Evolutionary conservation across 2,797 vertebrate genomes (phyloP).

Genomic region (Scyliorhinus canicula): DNA sequence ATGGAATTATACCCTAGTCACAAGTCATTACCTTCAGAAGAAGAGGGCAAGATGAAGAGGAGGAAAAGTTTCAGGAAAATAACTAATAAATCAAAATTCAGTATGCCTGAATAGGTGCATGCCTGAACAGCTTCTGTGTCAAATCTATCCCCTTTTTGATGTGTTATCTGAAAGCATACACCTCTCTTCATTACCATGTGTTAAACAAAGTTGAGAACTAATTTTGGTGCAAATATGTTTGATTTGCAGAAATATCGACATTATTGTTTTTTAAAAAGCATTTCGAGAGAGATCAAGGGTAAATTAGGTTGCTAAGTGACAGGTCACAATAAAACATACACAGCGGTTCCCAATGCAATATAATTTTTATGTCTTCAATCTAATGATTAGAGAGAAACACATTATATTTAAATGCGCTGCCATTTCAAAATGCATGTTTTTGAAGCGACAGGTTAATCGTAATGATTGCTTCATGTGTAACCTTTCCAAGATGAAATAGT

Average conservation of each 20-base stretch:
- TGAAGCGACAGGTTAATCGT: not conserved
- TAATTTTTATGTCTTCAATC: not conserved
- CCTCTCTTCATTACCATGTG: not conserved
- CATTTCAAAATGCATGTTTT: not conserved
- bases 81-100: not conserved
- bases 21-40: not conserved
- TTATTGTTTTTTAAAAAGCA: not conserved
- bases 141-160: slow-evolving; percentile 7
- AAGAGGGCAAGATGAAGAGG: not conserved
- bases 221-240: not conserved
- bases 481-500: not conserved
- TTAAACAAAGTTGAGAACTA: not conserved
- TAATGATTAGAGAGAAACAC: not conserved
- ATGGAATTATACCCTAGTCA: not conserved
- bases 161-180: not conserved
- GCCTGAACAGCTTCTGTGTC: not conserved
- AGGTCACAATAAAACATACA: not conserved
- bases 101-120: not conserved
- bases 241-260: not conserved
- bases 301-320: not conserved
- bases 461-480: not conserved
- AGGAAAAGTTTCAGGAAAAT: not conserved
- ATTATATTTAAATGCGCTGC: not conserved
- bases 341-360: not conserved
- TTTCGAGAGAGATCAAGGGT: not conserved